Conservation (phyloP, 2,113 vertebrate species). For the Seriola aureovittata region DNA sequence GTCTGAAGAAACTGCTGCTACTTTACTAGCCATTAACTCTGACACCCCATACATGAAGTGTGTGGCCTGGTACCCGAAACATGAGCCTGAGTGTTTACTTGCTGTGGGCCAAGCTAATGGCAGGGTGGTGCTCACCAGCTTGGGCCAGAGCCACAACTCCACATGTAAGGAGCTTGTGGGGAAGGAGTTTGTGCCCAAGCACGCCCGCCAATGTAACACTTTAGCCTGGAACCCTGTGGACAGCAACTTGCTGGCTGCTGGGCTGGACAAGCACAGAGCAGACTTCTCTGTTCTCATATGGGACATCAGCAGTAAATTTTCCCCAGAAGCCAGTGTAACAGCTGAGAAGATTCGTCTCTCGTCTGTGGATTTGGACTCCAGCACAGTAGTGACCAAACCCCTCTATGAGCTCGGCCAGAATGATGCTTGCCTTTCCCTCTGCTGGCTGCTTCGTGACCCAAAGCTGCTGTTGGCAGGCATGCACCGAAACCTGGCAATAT, state of each 20-base stretch:
- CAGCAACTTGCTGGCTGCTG: conserved; percentile 95
- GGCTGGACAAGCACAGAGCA: conserved; percentile 96
- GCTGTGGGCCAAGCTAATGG: conserved; percentile 98
- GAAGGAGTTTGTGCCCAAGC: conserved; percentile 98
- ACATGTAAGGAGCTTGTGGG: conserved; percentile 96
- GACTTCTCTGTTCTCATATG: conserved; percentile 98
- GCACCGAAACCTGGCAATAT: conserved; percentile 97
- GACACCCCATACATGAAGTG: conserved; percentile 99
- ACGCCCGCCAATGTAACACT: conserved; percentile 97
- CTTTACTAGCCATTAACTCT: conserved; percentile 94
- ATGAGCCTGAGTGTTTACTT: conserved; percentile 95
- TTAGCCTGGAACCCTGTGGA: conserved; percentile 97
- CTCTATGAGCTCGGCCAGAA: conserved; percentile 97
- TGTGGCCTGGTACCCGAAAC: conserved; percentile 98
- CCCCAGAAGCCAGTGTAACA: conserved; percentile 87
- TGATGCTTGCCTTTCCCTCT: conserved; percentile 97
- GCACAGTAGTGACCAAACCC: conserved; percentile 93
- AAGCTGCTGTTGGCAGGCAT: conserved; percentile 97
- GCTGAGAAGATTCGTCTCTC: conserved; percentile 93
- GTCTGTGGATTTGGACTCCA: conserved; percentile 89
- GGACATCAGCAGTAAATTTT: conserved; percentile 97
- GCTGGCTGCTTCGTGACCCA: conserved; percentile 96
- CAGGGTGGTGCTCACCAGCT: conserved; percentile 95
- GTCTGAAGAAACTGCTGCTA: conserved; percentile 94
- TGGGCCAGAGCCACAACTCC: conserved; percentile 96